These are phyloP conservation scores for Nomada fabriciana DNA, from an alignment of 2,888 invertebrate genomes.

Conservation along the genomic window DNA sequence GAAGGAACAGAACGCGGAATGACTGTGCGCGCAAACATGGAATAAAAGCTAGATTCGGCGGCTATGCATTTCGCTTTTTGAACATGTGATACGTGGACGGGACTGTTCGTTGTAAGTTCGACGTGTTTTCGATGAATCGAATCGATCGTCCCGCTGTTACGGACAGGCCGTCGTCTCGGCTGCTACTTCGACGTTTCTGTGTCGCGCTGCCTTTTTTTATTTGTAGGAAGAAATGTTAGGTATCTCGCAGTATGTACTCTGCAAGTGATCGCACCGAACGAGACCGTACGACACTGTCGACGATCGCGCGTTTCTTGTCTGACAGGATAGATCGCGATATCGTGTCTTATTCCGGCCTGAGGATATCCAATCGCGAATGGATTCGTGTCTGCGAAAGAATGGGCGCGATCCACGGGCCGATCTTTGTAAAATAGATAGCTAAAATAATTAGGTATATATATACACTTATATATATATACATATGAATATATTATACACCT, in stretches of 20 bases:
- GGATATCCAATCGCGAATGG: constrained; percentile 37
- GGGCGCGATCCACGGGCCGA: constrained; percentile 59
- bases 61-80: constrained; percentile 34
- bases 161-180: constrained; percentile 51
- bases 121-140: neutral
- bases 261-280: constrained; percentile 51
- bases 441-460: constrained; percentile 77
- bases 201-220: constrained; percentile 71
- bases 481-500: constrained; percentile 74
- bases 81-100: constrained; percentile 56
- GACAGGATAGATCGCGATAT: constrained; percentile 32
- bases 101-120: constrained; percentile 24
- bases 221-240: constrained; percentile 59
- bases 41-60: constrained; percentile 25
- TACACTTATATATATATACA: constrained; percentile 63
- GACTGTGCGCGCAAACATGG: constrained; percentile 2
- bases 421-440: constrained; percentile 80
- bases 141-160: neutral
- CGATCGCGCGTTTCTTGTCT: constrained; percentile 40
- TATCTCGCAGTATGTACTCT: constrained; percentile 56
- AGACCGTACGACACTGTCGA: constrained; percentile 27
- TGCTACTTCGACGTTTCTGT: constrained; percentile 67
- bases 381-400: neutral
- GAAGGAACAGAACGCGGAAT: neutral
- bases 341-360: constrained; percentile 64